These are phyloP conservation scores for Neogale vison DNA, from an alignment of 2,113 vertebrate genomes.

Conservation along the genomic window DNA sequence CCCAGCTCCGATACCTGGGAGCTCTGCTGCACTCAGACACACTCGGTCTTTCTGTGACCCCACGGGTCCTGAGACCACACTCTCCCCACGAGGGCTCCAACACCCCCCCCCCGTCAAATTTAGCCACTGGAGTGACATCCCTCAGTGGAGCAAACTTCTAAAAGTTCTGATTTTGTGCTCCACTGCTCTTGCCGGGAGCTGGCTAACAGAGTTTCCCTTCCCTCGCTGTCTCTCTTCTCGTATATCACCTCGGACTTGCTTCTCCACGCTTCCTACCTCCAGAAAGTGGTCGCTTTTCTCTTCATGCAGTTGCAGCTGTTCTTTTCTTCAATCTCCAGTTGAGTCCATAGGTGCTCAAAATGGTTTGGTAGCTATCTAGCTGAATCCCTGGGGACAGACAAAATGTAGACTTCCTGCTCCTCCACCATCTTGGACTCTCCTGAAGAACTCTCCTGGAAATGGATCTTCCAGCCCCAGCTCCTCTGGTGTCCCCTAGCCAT, in stretches of 20 bases:
- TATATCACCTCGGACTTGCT: background rate
- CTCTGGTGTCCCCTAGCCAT: too few relatives aligned
- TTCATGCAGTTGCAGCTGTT: background rate
- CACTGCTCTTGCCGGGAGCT: background rate
- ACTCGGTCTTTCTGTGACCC: too few relatives aligned
- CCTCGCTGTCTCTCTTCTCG: accelerated
- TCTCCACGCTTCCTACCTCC: background rate
- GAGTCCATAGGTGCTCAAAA: background rate
- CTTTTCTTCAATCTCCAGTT: background rate
- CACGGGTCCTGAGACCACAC: too few relatives aligned
- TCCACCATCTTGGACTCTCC: background rate
- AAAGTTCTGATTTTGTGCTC: too few relatives aligned
- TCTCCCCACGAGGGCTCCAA: too few relatives aligned
- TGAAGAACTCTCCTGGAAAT: background rate
- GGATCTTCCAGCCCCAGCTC: too few relatives aligned
- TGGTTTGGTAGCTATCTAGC: background rate
- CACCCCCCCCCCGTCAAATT: accelerated
- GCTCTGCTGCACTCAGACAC: too few relatives aligned
- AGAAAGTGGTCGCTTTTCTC: background rate
- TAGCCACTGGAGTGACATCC: too few relatives aligned
- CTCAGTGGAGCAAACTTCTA: too few relatives aligned
- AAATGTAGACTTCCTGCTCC: background rate
- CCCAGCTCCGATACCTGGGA: too few relatives aligned
- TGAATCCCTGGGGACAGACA: background rate
- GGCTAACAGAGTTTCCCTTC: too few relatives aligned